Evolutionary conservation across 2,113 vertebrate genomes (phyloP).

Genomic region (Gobio gobio): DNA sequence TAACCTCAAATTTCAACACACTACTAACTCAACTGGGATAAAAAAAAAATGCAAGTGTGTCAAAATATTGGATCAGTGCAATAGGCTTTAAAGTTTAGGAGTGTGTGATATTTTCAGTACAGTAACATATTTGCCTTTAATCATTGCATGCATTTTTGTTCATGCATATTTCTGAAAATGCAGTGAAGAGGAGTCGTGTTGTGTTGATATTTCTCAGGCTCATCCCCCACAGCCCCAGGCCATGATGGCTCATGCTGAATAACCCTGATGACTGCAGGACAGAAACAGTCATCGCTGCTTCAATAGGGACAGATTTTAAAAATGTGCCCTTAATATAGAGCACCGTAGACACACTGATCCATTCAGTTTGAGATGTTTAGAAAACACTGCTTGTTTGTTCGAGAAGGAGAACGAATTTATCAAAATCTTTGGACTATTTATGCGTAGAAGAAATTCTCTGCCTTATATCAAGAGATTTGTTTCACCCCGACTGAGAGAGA

Average conservation of each 20-base stretch:
- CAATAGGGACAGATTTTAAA: constrained; percentile 26
- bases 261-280: constrained; percentile 53
- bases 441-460: not conserved
- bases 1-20: too few species aligned
- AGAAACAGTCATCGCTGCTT: constrained; percentile 56
- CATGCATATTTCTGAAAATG: too few species aligned
- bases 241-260: constrained; percentile 57
- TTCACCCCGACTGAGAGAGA: constrained; percentile 37
- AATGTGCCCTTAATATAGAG: constrained; percentile 3
- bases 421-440: not conserved
- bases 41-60: too few species aligned
- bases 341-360: not conserved
- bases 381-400: not conserved
- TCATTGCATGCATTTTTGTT: too few species aligned
- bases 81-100: too few species aligned
- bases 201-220: constrained; percentile 36
- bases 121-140: too few species aligned
- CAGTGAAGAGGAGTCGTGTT: not conserved
- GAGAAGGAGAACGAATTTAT: not conserved
- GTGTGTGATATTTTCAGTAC: too few species aligned
- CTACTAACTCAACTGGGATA: too few species aligned
- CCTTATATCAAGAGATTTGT: constrained; percentile 39
- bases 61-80: too few species aligned
- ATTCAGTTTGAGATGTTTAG: constrained; percentile 37
- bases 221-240: constrained; percentile 52